Percentiles rank a stretch among this genome's conserved stretches.
Conservation (phyloP, 1,140 invertebrate genomes). For the Drosophila sucinea region DNA sequence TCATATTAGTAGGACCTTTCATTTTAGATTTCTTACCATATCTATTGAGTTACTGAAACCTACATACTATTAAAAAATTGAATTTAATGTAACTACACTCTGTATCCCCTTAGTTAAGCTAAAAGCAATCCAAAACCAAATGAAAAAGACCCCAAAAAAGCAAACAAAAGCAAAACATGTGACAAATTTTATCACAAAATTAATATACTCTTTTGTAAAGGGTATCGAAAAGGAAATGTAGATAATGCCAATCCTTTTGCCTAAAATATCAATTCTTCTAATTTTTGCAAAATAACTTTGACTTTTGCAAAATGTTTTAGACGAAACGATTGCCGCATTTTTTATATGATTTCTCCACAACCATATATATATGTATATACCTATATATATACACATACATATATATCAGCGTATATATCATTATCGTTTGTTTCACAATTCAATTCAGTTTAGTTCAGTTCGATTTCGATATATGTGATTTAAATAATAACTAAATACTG, state of each 20-base stretch:
- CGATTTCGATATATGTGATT: constrained; percentile 67
- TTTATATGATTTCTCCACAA: constrained; percentile 64
- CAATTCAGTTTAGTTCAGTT: constrained; percentile 47
- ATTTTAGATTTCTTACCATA: background rate
- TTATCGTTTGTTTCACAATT: constrained; percentile 50
- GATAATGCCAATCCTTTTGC: constrained; percentile 83
- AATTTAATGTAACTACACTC: constrained; percentile 81
- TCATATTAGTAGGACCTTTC: background rate
- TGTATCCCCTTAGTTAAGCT: constrained; percentile 82
- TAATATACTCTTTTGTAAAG: background rate
- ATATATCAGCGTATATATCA: constrained; percentile 32
- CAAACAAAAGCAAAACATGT: constrained; percentile 27
- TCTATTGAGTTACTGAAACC: constrained; percentile 2
- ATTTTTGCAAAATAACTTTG: constrained; percentile 44
- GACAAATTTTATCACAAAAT: constrained; percentile 47
- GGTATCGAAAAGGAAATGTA: constrained; percentile 45
- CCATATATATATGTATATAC: constrained; percentile 33
- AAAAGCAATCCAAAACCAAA: constrained; percentile 47
- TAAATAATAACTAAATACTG: constrained; percentile 49
- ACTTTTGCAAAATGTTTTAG: constrained; percentile 70
- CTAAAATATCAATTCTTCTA: constrained; percentile 77
- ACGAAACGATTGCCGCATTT: constrained; percentile 82
- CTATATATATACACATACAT: constrained; percentile 21
- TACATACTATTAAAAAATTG: constrained; percentile 35
- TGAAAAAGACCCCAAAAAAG: constrained; percentile 32